These are phyloP conservation scores for Omphaloscelis lunosa DNA, from an alignment of 2,888 invertebrate species.

Conservation along the genomic window DNA sequence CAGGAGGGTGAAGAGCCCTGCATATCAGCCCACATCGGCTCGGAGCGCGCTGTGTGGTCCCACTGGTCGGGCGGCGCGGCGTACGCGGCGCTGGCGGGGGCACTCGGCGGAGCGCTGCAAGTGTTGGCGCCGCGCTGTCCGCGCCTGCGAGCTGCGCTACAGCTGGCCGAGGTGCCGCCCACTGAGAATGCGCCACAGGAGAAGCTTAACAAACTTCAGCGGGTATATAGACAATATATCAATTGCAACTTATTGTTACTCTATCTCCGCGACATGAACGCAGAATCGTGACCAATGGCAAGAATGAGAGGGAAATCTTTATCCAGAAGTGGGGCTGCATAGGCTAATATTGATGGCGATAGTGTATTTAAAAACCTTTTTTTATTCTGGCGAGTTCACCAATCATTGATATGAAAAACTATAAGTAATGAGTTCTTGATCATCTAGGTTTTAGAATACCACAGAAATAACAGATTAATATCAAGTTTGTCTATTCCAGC, in stretches of 20 bases:
- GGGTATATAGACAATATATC: constrained; percentile 88
- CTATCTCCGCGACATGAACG: not conserved
- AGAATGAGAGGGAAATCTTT: too few relatives aligned
- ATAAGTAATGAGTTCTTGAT: too few relatives aligned
- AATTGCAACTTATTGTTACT: not conserved
- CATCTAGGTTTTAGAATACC: not conserved
- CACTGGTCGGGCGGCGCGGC: constrained; percentile 95
- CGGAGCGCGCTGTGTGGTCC: constrained; percentile 93
- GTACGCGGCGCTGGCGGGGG: constrained; percentile 87
- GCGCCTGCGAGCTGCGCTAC: constrained; percentile 92
- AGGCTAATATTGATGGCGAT: too few relatives aligned
- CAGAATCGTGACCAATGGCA: too few relatives aligned
- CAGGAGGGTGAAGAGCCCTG: constrained; percentile 83
- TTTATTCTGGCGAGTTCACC: too few relatives aligned
- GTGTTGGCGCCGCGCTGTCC: constrained; percentile 93
- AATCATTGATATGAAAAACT: too few relatives aligned
- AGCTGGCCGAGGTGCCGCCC: constrained; percentile 90
- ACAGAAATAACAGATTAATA: not conserved
- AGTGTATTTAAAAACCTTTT: too few relatives aligned
- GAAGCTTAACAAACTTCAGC: constrained; percentile 92
- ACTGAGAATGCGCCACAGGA: constrained; percentile 72
- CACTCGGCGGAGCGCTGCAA: constrained; percentile 92
- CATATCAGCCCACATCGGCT: constrained; percentile 93
- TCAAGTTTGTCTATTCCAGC: constrained; percentile 90
- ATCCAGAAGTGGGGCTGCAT: too few relatives aligned